Conservation (phyloP, 2,888 invertebrate species). For the Ceriagrion tenellum region DNA sequence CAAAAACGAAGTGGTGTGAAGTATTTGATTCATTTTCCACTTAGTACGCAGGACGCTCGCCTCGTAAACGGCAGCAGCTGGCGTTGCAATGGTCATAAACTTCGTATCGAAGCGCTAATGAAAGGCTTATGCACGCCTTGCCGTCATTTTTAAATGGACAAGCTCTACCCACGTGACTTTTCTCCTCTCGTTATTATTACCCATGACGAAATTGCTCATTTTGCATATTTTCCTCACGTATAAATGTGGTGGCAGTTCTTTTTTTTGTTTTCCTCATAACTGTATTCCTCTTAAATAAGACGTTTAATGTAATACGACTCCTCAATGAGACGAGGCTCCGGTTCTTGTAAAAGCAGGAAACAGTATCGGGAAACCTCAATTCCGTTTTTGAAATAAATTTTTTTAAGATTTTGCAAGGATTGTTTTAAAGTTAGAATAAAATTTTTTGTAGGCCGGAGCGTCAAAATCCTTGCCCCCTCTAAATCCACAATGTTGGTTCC, state of each 20-base stretch:
- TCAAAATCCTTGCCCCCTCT: no score
- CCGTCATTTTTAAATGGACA: conserved; percentile 13
- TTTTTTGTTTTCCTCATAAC: neutral
- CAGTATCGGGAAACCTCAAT: no score
- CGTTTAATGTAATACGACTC: no score
- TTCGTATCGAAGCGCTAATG: conserved; percentile 45
- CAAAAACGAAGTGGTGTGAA: conserved; percentile 49
- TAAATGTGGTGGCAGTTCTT: neutral
- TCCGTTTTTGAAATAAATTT: no score
- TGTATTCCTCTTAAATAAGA: no score
- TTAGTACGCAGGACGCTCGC: conserved; percentile 19
- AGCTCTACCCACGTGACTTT: neutral
- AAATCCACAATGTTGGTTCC: no score
- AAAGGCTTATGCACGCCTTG: conserved; percentile 37
- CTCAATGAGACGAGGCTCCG: no score
- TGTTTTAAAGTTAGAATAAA: no score
- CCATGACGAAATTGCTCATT: neutral
- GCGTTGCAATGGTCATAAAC: conserved; percentile 44
- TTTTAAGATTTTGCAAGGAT: no score
- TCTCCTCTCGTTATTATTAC: neutral
- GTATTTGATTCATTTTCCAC: conserved; percentile 51
- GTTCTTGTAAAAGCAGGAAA: no score
- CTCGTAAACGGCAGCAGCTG: conserved; percentile 56
- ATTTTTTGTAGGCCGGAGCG: no score
- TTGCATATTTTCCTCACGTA: neutral